Base-by-base conservation (phyloP, 2,797 vertebrate genomes). In the Semaprochilodus insignis region DNA sequence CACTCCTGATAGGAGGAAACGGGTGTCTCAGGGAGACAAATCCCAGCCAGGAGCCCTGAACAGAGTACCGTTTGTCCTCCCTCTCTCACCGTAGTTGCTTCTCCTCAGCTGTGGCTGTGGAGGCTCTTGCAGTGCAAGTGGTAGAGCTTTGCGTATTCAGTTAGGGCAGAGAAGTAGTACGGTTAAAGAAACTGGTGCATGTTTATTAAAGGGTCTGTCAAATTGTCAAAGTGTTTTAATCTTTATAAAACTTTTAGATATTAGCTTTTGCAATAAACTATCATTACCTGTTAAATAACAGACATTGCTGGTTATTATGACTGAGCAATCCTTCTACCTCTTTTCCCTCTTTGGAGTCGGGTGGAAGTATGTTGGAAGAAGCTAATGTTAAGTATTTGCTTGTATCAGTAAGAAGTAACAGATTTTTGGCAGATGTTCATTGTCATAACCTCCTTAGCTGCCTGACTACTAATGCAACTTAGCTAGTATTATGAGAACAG, bases 1-100 rank as follows among this genome's bases (percentile, higher is more conserved):
- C 93, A 91, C 74, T 86, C 92, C 93, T 92, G 91, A 94, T 94
- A 91, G 93, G 92, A 94, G 94, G 94, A 95, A 95, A 92, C 91
- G 89, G 93, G 92, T 94, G 94, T 94, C 93, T 95, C 87, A 87
- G 89, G 84, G 91, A 94, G 91, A 93, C 93, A 93, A 94, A 94
- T 94, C 92, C 88, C 91, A 92, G 93, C 93, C 92, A 94, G 91
- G 80, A 82, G 83, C 83, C 69, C 87, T 52, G 72, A 84, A 96
- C 93, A 95, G 92, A 95, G 93, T 88, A 86, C 85, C 87, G 90
- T 87, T 89, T 93, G 89, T 93, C 87, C 88, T 88, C 81, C 80
- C 62, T 81, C 74, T 75, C 62, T 78, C 71, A 44, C 78, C 36
- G 19, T 85, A 88, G 87, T 75, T 86, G 81, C 44, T 51, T 76